These are phyloP conservation scores for Drosophila cognata DNA, from an alignment of 2,888 invertebrate species.

Conservation along the genomic window DNA sequence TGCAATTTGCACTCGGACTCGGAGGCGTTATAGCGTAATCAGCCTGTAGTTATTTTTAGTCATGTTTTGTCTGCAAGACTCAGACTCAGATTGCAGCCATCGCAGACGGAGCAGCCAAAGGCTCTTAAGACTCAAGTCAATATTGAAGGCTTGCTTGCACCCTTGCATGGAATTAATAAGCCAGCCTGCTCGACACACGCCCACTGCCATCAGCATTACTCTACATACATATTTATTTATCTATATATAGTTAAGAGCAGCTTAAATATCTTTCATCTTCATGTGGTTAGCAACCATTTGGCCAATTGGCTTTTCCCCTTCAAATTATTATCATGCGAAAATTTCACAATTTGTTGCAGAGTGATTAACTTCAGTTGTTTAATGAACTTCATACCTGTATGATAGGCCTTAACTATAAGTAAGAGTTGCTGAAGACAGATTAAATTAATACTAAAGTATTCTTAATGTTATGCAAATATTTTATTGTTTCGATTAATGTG, in stretches of 20 bases:
- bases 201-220: slow-evolving; percentile 30
- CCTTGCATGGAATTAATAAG: slow-evolving; percentile 23
- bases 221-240: not conserved
- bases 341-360: not conserved
- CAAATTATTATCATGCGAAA: not conserved
- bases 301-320: not conserved
- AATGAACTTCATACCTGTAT: not conserved
- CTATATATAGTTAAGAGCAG: slow-evolving; percentile 18
- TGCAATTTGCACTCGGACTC: slow-evolving; percentile 37
- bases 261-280: slow-evolving; percentile 33
- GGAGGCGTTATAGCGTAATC: slow-evolving; percentile 66
- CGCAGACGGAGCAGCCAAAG: not conserved
- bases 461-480: too few species aligned
- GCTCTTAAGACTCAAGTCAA: not conserved
- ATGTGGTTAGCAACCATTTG: slow-evolving; percentile 34
- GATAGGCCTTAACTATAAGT: not conserved
- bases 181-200: slow-evolving; percentile 1
- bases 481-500: too few species aligned
- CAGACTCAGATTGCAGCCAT: slow-evolving; percentile 25
- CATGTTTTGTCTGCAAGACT: slow-evolving; percentile 15
- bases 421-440: not conserved
- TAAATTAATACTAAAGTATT: too few species aligned
- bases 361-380: not conserved
- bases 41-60: slow-evolving; percentile 51
- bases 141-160: not conserved